Evolutionary conservation across 2,113 vertebrate species (phyloP).

Genomic region (Baryphthengus martii): DNA sequence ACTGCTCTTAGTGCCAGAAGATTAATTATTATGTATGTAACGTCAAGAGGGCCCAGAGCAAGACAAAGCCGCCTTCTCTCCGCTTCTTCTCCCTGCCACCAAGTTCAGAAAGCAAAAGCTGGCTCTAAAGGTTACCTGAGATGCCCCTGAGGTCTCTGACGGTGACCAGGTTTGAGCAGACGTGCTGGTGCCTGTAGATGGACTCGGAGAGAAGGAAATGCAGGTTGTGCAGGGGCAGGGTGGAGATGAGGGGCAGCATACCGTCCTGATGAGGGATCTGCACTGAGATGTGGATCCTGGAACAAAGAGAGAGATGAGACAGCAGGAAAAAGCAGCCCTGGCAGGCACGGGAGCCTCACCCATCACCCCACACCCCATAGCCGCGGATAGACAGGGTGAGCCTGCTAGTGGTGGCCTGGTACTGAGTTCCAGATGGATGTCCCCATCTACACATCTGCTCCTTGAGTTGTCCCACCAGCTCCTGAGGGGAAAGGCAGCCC

Average conservation of each 20-base stretch:
- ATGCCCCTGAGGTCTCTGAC: conserved; percentile 84
- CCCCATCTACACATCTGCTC: neutral
- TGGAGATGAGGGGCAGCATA: conserved; percentile 96
- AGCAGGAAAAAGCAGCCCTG: neutral
- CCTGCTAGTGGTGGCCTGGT: neutral
- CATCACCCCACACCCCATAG: neutral
- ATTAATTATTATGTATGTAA: neutral
- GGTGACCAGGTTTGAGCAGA: conserved; percentile 94
- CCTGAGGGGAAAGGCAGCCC: neutral
- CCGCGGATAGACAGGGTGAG: neutral
- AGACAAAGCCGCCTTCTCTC: fast-evolving
- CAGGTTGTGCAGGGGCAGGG: conserved; percentile 93
- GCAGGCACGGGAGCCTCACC: neutral
- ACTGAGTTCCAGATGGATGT: neutral
- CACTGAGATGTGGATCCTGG: conserved; percentile 95
- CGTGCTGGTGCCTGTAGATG: conserved; percentile 95
- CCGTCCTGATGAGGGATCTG: conserved; percentile 99
- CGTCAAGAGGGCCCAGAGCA: neutral
- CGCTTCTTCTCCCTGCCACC: neutral
- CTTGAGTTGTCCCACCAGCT: neutral
- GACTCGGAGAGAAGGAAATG: conserved; percentile 96
- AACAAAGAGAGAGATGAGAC: neutral
- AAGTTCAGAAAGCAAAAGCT: neutral
- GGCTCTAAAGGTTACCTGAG: conserved; percentile 77
- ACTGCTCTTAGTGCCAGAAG: neutral